A percentile compares a stretch with the other conserved stretches of the same genome.
Evolutionary conservation across 2,888 invertebrate genomes (phyloP).

Genomic region (Euclidia mi): DNA sequence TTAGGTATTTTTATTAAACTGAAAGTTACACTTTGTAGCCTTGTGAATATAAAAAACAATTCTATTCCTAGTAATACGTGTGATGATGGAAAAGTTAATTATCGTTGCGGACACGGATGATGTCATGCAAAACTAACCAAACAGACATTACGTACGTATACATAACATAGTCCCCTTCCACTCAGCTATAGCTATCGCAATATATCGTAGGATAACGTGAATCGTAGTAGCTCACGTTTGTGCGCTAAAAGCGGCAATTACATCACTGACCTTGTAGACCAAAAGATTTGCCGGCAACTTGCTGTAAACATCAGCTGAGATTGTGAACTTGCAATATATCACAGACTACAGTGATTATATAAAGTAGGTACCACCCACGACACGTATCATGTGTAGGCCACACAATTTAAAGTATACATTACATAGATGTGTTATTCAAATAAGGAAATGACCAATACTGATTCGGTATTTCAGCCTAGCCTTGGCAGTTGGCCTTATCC

Average conservation of each 20-base stretch:
- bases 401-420: conserved; percentile 37
- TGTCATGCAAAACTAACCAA: conserved; percentile 80
- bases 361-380: conserved; percentile 40
- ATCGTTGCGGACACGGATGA: conserved; percentile 59
- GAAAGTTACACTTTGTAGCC: too few species aligned
- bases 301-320: conserved; percentile 78
- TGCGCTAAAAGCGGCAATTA: conserved; percentile 86
- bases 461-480: conserved; percentile 54
- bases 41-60: too few species aligned
- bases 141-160: conserved; percentile 49
- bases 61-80: not conserved
- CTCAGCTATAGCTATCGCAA: conserved; percentile 16
- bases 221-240: conserved; percentile 72
- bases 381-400: conserved; percentile 33
- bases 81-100: conserved; percentile 5
- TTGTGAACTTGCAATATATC: conserved; percentile 59
- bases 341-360: conserved; percentile 25
- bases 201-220: conserved; percentile 51
- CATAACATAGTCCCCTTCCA: not conserved
- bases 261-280: conserved; percentile 85
- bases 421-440: conserved; percentile 51
- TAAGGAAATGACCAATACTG: conserved; percentile 65
- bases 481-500: conserved; percentile 62
- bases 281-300: conserved; percentile 71
- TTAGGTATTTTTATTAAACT: too few species aligned